Percentiles rank a stretch among this genome's conserved stretches.
These are phyloP conservation scores for Aplocera efformata DNA, from an alignment of 2,888 invertebrate genomes.

Conservation along the genomic window DNA sequence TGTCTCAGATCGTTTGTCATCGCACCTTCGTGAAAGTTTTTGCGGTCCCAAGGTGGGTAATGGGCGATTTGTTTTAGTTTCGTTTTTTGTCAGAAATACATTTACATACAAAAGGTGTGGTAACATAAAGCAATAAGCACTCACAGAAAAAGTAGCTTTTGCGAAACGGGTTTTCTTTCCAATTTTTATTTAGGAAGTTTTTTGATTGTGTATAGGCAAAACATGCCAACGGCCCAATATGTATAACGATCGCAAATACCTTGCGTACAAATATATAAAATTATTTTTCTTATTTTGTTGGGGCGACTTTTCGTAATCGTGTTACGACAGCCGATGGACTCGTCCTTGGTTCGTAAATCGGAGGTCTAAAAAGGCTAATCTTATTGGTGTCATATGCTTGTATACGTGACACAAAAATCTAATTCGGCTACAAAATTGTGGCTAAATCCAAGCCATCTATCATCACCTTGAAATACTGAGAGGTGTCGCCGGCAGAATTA, in stretches of 20 bases:
- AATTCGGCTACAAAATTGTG: slow-evolving; percentile 4
- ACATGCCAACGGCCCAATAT: background rate
- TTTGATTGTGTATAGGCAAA: background rate
- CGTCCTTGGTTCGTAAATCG: too few relatives aligned
- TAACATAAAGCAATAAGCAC: slow-evolving; percentile 2
- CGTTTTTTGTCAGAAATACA: slow-evolving; percentile 21
- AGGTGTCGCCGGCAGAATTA: slow-evolving; percentile 54
- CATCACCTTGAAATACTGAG: slow-evolving; percentile 47
- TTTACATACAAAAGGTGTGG: slow-evolving; percentile 20
- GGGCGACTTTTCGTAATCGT: too few relatives aligned
- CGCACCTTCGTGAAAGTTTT: slow-evolving; percentile 33
- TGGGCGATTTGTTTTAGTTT: slow-evolving; percentile 38
- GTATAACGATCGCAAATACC: too few relatives aligned
- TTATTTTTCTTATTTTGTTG: too few relatives aligned
- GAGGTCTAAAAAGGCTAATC: too few relatives aligned
- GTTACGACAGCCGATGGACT: too few relatives aligned
- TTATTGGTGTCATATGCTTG: too few relatives aligned
- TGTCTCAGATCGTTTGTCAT: slow-evolving; percentile 47
- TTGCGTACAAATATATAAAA: too few relatives aligned
- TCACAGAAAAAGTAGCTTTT: slow-evolving; percentile 4
- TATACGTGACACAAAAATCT: too few relatives aligned
- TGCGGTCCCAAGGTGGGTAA: slow-evolving; percentile 20
- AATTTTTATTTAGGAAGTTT: background rate
- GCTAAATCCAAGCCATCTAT: slow-evolving; percentile 46
- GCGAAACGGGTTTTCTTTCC: background rate